Conservation (phyloP, 1,140 invertebrate species). For the Achatina immaculata region DNA sequence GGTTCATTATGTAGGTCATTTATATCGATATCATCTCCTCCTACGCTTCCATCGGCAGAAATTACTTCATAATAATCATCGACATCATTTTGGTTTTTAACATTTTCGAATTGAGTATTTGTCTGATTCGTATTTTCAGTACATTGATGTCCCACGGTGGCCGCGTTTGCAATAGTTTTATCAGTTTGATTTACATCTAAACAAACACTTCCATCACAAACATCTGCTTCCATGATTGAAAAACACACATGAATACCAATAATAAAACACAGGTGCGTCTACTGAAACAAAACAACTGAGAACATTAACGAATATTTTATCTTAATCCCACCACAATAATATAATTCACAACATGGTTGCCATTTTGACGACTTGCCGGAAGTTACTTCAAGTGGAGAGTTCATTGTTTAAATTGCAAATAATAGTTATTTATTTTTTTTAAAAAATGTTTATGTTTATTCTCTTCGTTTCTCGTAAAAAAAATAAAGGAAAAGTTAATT, state of each 20-base stretch:
- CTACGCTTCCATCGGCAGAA: constrained; percentile 17
- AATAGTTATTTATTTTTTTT: too few species aligned
- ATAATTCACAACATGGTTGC: background rate
- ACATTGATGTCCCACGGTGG: background rate
- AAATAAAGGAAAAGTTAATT: too few species aligned
- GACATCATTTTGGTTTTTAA: background rate
- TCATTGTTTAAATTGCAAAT: too few species aligned
- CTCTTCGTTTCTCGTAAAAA: too few species aligned
- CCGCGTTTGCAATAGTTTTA: background rate
- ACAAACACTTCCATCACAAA: background rate
- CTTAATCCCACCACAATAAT: background rate
- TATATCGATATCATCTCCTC: constrained; percentile 5
- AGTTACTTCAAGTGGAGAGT: too few species aligned
- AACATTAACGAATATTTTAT: constrained; percentile 5
- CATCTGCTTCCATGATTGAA: constrained; percentile 14
- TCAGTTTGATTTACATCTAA: background rate
- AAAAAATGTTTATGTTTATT: too few species aligned
- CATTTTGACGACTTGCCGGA: background rate
- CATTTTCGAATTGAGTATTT: background rate
- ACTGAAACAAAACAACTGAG: background rate
- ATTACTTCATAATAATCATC: constrained; percentile 33
- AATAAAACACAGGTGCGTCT: background rate
- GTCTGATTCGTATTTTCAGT: background rate
- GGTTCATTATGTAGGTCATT: background rate
- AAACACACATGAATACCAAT: constrained; percentile 9